Percentiles rank a stretch among this genome's conserved stretches.
Conservation (phyloP, 2,797 vertebrate species). For the Eospalax fontanierii region DNA sequence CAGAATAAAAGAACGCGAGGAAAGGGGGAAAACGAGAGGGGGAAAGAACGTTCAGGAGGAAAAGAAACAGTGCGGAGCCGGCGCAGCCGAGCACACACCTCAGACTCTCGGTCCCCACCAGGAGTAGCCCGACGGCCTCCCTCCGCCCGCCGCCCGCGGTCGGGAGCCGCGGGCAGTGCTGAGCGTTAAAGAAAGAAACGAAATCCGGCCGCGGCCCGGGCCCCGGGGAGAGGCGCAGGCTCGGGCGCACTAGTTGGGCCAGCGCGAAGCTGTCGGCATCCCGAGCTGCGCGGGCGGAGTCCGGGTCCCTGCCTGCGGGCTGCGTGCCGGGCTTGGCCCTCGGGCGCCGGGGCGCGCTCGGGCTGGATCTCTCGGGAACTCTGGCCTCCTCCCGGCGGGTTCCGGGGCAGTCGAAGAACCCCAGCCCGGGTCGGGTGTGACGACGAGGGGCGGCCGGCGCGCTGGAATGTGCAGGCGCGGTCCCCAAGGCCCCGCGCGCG, state of each 20-base stretch:
- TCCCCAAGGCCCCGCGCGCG: slow-evolving; percentile 41
- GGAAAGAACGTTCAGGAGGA: slow-evolving; percentile 26
- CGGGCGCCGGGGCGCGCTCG: not conserved
- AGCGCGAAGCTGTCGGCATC: not conserved
- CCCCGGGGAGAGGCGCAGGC: not conserved
- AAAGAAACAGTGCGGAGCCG: slow-evolving; percentile 55
- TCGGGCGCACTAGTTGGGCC: not conserved
- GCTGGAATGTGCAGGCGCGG: not conserved
- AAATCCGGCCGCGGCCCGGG: not conserved
- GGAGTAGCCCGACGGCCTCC: not conserved
- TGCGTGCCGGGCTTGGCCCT: not conserved
- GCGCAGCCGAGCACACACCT: slow-evolving; percentile 54
- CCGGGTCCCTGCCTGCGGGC: slow-evolving; percentile 43
- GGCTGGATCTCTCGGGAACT: not conserved
- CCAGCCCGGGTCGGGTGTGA: not conserved
- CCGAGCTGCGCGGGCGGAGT: not conserved
- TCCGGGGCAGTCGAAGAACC: not conserved
- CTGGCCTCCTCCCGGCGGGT: not conserved
- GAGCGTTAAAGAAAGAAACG: slow-evolving; percentile 58
- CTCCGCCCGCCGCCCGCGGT: not conserved
- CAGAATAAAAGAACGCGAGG: slow-evolving; percentile 69
- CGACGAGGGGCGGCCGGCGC: slow-evolving; percentile 32
- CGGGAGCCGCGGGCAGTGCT: not conserved
- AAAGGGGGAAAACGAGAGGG: slow-evolving; percentile 15
- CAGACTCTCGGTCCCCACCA: slow-evolving; percentile 33